Evolutionary conservation across 1,140 invertebrate species (phyloP), one percentile per base, ranked within the genome.

Genomic region (Centruroides sculpturatus): DNA sequence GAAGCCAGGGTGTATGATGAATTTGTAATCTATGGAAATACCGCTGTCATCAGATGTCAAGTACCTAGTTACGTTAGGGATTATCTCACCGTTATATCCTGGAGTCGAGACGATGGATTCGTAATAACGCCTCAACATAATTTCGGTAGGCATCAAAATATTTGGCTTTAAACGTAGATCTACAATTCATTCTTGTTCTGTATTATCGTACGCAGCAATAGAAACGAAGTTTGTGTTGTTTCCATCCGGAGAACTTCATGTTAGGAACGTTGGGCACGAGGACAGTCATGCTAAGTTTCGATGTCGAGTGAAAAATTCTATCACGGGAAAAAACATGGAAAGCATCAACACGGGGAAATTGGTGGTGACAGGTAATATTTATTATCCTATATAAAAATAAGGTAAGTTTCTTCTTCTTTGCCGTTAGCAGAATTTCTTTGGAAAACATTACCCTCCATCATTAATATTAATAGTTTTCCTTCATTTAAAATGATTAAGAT

Each of bases 221-320:
- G 41, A 41, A 41, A 41, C 41, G 8, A 41, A 41, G 75, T 89
- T 90, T 75, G 82, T 85, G 61, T 84, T 89, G 69, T 76, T 91
- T 65, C 83, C 84, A 60, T 89, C 85, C 66, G 89, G 89, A 5
- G 89, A 91, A 70, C 77, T 93, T 59, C 86, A 87, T 73, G 83
- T 89, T 69, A 83, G 81, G 69, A 80, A 83, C 59, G 84, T 84
- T 56, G 81, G 81, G 50, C 78, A 81, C 48, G 83, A 78, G 70
- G 85, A 88, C 72, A 82, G 82, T 48, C 83, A 83, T 73, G 85
- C 82, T 70, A 80, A 79, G 61, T 93, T 89, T 75, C 81, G 84
- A 60, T 92, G 89, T 74, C 80, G 87, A 57, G 88, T 88, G 52
- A 81, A 86, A 59, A 85, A 92, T 78, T 81, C 82, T 66, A 79